These are phyloP conservation scores for Chrysina gloriosa DNA, from an alignment of 2,888 invertebrate genomes.

Conservation along the genomic window DNA sequence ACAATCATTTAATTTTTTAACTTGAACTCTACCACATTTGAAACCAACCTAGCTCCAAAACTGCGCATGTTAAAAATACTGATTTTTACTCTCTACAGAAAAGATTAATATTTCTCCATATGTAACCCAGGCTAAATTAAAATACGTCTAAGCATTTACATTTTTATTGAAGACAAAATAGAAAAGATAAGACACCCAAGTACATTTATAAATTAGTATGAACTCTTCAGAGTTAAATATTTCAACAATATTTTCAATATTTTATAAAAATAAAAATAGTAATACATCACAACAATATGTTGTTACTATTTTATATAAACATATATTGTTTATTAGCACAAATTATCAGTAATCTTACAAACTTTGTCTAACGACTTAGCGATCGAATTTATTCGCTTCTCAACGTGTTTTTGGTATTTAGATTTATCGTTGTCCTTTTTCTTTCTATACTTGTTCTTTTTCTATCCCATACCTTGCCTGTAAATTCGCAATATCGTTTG, in stretches of 20 bases:
- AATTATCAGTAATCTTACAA: conserved; percentile 59
- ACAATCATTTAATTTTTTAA: too few species aligned
- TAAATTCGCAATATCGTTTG: conserved; percentile 48
- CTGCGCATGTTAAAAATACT: too few species aligned
- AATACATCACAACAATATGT: conserved; percentile 26
- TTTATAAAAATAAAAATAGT: conserved; percentile 32
- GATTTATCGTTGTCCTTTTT: conserved; percentile 47
- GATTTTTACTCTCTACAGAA: too few species aligned
- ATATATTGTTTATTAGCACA: background rate
- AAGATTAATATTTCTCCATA: too few species aligned
- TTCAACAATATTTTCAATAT: conserved; percentile 6
- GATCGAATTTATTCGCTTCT: conserved; percentile 55
- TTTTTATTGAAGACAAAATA: conserved; percentile 23
- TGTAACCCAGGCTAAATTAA: too few species aligned
- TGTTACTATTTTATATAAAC: background rate
- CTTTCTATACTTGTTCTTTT: conserved; percentile 52
- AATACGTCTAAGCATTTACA: background rate
- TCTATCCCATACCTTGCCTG: conserved; percentile 49
- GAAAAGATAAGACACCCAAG: conserved; percentile 18
- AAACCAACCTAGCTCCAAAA: too few species aligned
- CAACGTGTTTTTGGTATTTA: conserved; percentile 52
- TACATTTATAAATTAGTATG: conserved; percentile 19
- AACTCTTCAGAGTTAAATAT: conserved; percentile 11
- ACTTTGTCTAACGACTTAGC: conserved; percentile 55
- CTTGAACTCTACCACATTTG: too few species aligned